phyloP scores from a whole-genome alignment of 2,113 vertebrate species.

The Andinoacara biseriatus region DNA sequence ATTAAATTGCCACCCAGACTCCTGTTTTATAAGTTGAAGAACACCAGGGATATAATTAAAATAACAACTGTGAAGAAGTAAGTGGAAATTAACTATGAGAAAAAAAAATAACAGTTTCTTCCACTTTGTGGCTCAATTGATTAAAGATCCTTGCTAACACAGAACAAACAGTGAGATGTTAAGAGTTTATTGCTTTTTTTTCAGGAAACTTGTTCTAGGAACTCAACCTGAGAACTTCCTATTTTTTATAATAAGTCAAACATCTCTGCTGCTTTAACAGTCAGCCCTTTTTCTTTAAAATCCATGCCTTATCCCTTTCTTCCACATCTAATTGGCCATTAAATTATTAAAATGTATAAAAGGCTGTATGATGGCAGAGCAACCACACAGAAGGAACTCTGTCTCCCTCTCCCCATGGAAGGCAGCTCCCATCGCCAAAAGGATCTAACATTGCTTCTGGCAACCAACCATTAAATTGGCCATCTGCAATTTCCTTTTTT shows the following conservation, averaged over 20 bases:
- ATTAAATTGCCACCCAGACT: background rate
- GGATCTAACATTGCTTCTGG: slow-evolving; percentile 47
- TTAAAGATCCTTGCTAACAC: background rate
- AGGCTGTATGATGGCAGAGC: slow-evolving; percentile 33
- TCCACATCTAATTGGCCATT: slow-evolving; percentile 57
- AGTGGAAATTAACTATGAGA: background rate
- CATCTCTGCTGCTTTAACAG: background rate
- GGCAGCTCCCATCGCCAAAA: slow-evolving; percentile 26
- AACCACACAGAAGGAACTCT: slow-evolving; percentile 25
- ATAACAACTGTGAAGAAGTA: background rate
- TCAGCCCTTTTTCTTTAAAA: slow-evolving; percentile 8
- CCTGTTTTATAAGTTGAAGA: background rate
- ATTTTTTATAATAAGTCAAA: background rate
- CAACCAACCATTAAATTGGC: slow-evolving; percentile 67
- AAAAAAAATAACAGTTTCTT: background rate
- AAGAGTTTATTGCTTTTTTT: background rate
- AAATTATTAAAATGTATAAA: slow-evolving; percentile 57
- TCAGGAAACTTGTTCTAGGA: background rate
- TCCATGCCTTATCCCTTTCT: slow-evolving; percentile 12
- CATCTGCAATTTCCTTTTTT: slow-evolving; percentile 50
- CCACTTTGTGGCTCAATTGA: background rate
- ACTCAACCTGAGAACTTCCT: background rate
- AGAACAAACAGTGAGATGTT: background rate
- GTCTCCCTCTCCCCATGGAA: slow-evolving; percentile 7
- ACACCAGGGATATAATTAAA: background rate